Evolutionary conservation across 2,797 vertebrate genomes (phyloP).

Genomic region (Notolabrus celidotus): DNA sequence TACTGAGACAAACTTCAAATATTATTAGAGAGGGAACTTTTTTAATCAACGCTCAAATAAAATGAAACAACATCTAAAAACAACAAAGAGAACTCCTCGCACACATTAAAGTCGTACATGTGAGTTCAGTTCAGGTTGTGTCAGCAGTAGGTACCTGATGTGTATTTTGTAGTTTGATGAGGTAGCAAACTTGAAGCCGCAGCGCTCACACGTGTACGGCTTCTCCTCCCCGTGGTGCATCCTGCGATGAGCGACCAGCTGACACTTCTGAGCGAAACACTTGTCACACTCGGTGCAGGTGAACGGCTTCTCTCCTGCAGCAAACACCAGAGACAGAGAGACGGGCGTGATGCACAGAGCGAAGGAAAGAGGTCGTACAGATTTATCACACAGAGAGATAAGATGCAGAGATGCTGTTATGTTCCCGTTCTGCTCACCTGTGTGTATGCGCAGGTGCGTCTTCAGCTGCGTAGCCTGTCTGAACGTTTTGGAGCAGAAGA

Average conservation of each 20-base stretch:
- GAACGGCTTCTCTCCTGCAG: slow-evolving; percentile 96
- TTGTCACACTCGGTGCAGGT: slow-evolving; percentile 92
- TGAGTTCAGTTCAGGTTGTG: too few species aligned
- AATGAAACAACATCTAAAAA: too few species aligned
- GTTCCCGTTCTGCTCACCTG: slow-evolving; percentile 85
- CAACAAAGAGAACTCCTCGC: too few species aligned
- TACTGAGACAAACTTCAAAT: too few species aligned
- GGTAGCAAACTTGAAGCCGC: slow-evolving; percentile 97
- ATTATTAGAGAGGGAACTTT: too few species aligned
- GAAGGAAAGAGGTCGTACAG: too few species aligned
- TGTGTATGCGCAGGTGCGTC: slow-evolving; percentile 97
- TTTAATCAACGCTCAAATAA: too few species aligned
- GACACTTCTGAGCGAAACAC: slow-evolving; percentile 98
- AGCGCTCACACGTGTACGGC: slow-evolving; percentile 95
- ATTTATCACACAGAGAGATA: too few species aligned
- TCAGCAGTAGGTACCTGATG: slow-evolving; percentile 93
- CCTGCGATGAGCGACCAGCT: slow-evolving; percentile 96
- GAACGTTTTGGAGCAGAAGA: slow-evolving; percentile 96
- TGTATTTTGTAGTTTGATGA: slow-evolving; percentile 99
- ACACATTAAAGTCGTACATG: too few species aligned
- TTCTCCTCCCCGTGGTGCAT: slow-evolving; percentile 99
- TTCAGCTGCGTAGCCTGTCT: slow-evolving; percentile 98
- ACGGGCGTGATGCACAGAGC: too few species aligned
- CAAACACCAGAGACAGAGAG: not conserved
- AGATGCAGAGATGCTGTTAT: too few species aligned